These are phyloP conservation scores for Colossoma macropomum DNA, from an alignment of 2,113 vertebrate species.

Conservation along the genomic window DNA sequence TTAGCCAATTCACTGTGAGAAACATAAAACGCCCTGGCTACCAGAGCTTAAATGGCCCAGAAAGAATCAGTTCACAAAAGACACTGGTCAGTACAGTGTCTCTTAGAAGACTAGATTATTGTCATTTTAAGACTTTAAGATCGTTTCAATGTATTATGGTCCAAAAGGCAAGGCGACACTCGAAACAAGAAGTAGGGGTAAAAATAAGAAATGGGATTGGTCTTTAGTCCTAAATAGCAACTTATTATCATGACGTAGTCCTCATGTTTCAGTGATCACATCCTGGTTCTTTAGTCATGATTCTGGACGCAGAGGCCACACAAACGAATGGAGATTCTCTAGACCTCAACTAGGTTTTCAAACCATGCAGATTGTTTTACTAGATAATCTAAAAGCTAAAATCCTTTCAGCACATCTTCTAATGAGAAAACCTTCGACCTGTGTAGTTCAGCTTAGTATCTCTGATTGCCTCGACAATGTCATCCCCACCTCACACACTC, in stretches of 20 bases:
- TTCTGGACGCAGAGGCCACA: neutral
- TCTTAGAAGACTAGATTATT: neutral
- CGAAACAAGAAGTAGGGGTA: too few species aligned
- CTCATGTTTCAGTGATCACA: neutral
- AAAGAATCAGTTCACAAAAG: neutral
- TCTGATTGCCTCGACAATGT: constrained; percentile 1
- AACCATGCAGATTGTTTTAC: neutral
- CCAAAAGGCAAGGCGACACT: too few species aligned
- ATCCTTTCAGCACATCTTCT: neutral
- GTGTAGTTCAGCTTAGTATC: neutral
- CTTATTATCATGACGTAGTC: neutral
- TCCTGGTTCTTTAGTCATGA: neutral
- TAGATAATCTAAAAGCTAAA: neutral
- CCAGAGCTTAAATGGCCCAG: neutral
- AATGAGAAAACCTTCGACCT: neutral
- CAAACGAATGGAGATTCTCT: neutral
- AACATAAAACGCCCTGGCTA: neutral
- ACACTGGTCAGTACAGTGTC: neutral
- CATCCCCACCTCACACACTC: neutral
- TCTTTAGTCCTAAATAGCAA: too few species aligned
- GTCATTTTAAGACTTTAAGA: neutral
- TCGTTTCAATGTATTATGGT: too few species aligned
- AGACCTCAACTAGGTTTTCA: neutral
- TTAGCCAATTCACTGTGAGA: neutral
- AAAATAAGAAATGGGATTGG: too few species aligned